Evolutionary conservation across 92 coral and sea anemone genomes (phyloP), one percentile per base, ranked within the genome.

Genomic region (Isaurus tuberculatus): DNA sequence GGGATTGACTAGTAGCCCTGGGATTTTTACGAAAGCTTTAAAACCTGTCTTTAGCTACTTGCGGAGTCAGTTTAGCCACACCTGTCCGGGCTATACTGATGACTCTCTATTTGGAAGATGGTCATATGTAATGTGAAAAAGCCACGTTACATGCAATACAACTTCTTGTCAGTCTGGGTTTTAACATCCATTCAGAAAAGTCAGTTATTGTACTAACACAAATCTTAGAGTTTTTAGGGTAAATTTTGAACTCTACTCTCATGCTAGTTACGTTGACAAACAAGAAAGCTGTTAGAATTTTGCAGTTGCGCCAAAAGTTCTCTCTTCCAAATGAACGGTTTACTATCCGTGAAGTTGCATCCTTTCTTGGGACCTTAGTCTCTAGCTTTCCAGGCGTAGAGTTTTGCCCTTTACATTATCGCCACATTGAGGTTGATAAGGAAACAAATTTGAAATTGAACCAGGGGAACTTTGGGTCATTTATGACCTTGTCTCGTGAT

Each of bases 341-440:
- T 58, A 72, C 88, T 13, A 90, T 90, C 29, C 88, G 88, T 43
- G 82, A 90, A 37, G 88, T 83, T n/a, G 88, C 91, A 8, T 82
- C 86, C 46, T 49, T 83, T 46, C 34, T 90, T 75, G 91, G 85
- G n/a, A 68, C 91, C 32, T 37, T 83, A 57, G 44, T 70, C 40
- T 88, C 91, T 15, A 83, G 74, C 43, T 90, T 90, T 61, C 88
- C 90, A 2, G 90, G 90, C 61, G 88, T 90, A 14, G 70, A 90
- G 69, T 86, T 67, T 66, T 88, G 90, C 6, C 85, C 85, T 10
- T 67, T 86, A 7, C 80, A 87, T 72, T 87, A 83, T 80, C 89
- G 86, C 70, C 75, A 78, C 37, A 84, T 83, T 28, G 84, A 83
- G 70, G 65, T 28, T 68, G 26, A 69, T 72, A 80, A 84, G 51